Evolutionary conservation across 1,140 invertebrate species (phyloP), one percentile per base, ranked within the genome.

Genomic region (Philopotamus ludificatus): DNA sequence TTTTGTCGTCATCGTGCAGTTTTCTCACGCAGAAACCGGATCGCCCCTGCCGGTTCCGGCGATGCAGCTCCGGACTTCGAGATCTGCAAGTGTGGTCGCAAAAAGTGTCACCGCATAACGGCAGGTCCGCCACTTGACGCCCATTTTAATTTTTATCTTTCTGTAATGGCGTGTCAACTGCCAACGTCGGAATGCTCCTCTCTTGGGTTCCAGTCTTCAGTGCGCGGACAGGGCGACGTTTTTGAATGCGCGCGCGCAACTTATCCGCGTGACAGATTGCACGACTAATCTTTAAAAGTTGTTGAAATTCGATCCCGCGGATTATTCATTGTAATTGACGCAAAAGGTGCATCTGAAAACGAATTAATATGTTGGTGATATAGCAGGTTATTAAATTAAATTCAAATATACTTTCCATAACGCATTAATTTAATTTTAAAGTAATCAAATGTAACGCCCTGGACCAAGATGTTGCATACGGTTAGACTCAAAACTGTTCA

Each of bases 111-210:
- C 41, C 12, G 18, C 23, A 45, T 60, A 60, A 60, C 41, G 58
- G 58, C 9, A 21, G 58, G 8, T 49, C 42, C 41, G n/a, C 53
- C 23, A 28, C 53, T 28, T 39, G 58, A 49, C 47, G 49, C 41
- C 61, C 18, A 49, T 54, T 63, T 63, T 63, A 63, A 63, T 63
- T 63, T 63, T 63, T 49, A 55, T 53, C 41, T 15, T 18, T 53
- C 28, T 44, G 61, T 45, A 63, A 53, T 55, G 61, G 49, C 61
- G 49, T 63, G 61, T 54, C 61, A 53, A 39, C 10, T 45, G 61
- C 10, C 50, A n/a, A 4, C 15, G 22, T 22, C 22, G 18, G 49
- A 63, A 41, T 42, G 21, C 39, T 44, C 9, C 22, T 55, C 51
- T 45, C 44, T 39, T 39, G n/a, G 22, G 50, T 18, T 15, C 60